Evolutionary conservation across 2,888 invertebrate species (phyloP).

Genomic region (Drosophila birchii): DNA sequence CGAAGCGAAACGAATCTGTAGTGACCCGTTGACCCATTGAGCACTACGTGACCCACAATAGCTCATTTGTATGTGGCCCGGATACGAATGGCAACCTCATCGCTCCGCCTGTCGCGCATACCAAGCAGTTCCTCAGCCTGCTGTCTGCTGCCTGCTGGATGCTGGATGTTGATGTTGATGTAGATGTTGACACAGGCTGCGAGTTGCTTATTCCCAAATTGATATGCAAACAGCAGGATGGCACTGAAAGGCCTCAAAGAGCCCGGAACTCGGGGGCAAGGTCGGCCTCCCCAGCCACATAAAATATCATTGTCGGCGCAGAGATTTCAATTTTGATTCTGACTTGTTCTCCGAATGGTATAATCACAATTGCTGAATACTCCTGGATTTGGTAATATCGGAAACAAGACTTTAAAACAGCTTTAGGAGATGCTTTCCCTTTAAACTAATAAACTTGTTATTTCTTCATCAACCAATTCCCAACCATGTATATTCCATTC

Average conservation of each 20-base stretch:
- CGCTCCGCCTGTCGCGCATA: slow-evolving; percentile 66
- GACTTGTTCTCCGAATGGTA: slow-evolving; percentile 1
- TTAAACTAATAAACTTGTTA: neutral
- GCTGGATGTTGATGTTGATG: slow-evolving; percentile 5
- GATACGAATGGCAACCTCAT: slow-evolving; percentile 57
- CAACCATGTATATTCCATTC: no score
- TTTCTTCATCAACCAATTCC: neutral
- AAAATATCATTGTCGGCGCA: slow-evolving; percentile 34
- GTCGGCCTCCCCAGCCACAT: slow-evolving; percentile 21
- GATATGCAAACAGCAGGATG: slow-evolving; percentile 71
- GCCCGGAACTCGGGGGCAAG: slow-evolving; percentile 2
- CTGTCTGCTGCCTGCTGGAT: neutral
- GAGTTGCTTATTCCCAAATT: slow-evolving; percentile 53
- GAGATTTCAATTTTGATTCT: slow-evolving; percentile 49
- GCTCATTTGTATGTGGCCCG: slow-evolving; percentile 77
- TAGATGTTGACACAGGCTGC: slow-evolving; percentile 40
- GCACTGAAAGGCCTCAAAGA: slow-evolving; percentile 20
- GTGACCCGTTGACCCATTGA: slow-evolving; percentile 75
- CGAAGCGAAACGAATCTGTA: slow-evolving; percentile 37
- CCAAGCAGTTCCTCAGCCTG: slow-evolving; percentile 54
- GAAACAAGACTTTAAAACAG: neutral
- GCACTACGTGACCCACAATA: slow-evolving; percentile 60
- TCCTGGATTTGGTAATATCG: slow-evolving; percentile 5
- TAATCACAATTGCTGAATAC: slow-evolving; percentile 13
- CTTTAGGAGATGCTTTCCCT: no score